Evolutionary conservation across 2,113 vertebrate species (phyloP), one percentile per base, ranked within the genome.

Genomic region (Apodemus speciosus): DNA sequence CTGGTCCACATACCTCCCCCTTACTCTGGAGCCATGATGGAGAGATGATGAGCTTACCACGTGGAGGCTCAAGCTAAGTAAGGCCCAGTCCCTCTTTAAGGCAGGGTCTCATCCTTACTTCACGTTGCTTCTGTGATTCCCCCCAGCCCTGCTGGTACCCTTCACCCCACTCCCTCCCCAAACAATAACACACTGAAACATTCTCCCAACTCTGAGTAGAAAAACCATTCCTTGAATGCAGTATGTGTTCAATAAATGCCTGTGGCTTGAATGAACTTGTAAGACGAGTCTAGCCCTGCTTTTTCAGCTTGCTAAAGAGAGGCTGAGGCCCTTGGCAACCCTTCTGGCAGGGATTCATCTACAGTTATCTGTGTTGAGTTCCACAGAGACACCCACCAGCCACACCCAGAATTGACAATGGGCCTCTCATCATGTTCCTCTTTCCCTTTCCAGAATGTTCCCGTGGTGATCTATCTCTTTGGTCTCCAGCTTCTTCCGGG

Each of bases 101-200:
- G 2, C 0, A 0, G 38, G 15, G 15, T 43, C 3, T 62, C 13
- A 62, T 16, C 18, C 40, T 49, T 49, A 40, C 1, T n/a, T 25
- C 20, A 25, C 6, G 38, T 56, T 18, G 21, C 32, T 69, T 43
- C 64, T 46, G 5, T 27, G 27, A 16, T 7, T 6, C 30, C 16
- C 38, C 35, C 23, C 0, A 30, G 11, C 6, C 80, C 20, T 30
- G 35, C 66, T 0, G 0, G 8, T 7, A 4, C 11, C 21, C 38
- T 9, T 49, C 9, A 2, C 23, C 58, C 5, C 9, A 15, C 2
- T 27, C 56, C 2, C 23, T 30, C 27, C 0, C 16, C 6, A 3
- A 3, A 38, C 10, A 15, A 62, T 20, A 4, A 1, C 2, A 14
- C 4, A 2, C 56, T 1, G 14, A 30, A 32, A 38, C 9, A 16